Evolutionary conservation across 2,797 vertebrate species (phyloP).

Genomic region (Cynodonichthys magdalenae): DNA sequence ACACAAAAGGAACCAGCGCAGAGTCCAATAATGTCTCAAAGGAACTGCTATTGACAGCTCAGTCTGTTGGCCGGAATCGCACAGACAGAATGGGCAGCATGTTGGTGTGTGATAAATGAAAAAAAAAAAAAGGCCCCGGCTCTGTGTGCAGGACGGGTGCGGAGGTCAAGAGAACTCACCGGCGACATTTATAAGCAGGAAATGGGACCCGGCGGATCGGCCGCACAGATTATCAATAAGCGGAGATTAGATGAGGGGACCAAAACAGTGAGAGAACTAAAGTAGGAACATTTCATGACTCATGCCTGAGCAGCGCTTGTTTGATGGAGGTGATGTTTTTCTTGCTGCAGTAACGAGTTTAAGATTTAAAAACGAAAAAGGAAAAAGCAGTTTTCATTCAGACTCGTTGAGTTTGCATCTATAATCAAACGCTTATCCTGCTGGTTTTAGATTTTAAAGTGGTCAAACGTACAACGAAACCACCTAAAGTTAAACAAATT

Average conservation of each 20-base stretch:
- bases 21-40: constrained; percentile 61
- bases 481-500: too few relatives aligned
- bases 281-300: constrained; percentile 19
- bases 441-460: too few relatives aligned
- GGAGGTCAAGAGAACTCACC: constrained; percentile 61
- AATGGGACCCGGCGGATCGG: constrained; percentile 40
- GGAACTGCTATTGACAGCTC: constrained; percentile 73
- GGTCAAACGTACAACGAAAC: too few relatives aligned
- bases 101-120: constrained; percentile 22
- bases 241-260: constrained; percentile 37
- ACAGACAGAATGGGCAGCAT: constrained; percentile 19
- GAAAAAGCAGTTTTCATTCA: not conserved
- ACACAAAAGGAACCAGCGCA: constrained; percentile 43
- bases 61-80: constrained; percentile 35
- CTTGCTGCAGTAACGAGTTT: not conserved
- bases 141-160: constrained; percentile 3
- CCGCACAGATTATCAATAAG: constrained; percentile 45
- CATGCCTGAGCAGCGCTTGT: not conserved
- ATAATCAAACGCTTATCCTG: too few relatives aligned
- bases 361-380: not conserved
- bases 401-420: not conserved
- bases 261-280: constrained; percentile 5
- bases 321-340: not conserved
- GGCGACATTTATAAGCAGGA: constrained; percentile 58
- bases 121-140: too few relatives aligned